Percentiles rank a stretch among this genome's conserved stretches.
phyloP scores from a whole-genome alignment of 2,888 invertebrate genomes.

The Polyommatus iphigenia region DNA sequence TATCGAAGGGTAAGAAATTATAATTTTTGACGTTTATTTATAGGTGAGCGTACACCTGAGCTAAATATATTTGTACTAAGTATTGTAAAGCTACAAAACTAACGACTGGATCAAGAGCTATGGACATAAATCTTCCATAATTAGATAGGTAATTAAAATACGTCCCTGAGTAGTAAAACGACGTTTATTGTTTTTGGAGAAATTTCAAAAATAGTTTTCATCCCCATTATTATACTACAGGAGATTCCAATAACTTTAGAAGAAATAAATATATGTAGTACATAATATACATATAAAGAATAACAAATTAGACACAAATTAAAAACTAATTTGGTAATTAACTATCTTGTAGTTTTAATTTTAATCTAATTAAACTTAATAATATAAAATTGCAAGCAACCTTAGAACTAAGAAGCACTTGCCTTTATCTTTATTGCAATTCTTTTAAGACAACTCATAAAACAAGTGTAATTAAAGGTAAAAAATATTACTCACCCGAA shows the following conservation, averaged over 20 bases:
- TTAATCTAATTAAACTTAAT: neutral
- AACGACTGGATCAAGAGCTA: neutral
- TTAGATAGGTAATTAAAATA: neutral
- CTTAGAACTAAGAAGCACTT: neutral
- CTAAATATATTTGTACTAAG: neutral
- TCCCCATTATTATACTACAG: neutral
- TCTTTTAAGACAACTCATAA: neutral
- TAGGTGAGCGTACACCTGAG: neutral
- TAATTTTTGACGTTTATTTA: no score
- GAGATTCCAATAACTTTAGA: neutral
- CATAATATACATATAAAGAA: neutral
- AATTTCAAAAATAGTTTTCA: neutral
- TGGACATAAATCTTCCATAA: neutral
- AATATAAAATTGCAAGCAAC: neutral
- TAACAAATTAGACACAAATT: neutral
- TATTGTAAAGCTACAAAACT: neutral
- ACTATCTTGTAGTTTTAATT: no score
- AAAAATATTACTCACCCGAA: constrained; percentile 58
- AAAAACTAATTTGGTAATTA: neutral
- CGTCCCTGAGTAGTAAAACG: no score
- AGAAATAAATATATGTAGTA: neutral
- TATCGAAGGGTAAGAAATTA: no score
- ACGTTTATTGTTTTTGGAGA: neutral
- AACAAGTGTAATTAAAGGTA: constrained; percentile 12
- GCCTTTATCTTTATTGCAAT: neutral